These are phyloP conservation scores for Gambusia yucatana DNA, from an alignment of 2,797 vertebrate species.

Conservation along the genomic window DNA sequence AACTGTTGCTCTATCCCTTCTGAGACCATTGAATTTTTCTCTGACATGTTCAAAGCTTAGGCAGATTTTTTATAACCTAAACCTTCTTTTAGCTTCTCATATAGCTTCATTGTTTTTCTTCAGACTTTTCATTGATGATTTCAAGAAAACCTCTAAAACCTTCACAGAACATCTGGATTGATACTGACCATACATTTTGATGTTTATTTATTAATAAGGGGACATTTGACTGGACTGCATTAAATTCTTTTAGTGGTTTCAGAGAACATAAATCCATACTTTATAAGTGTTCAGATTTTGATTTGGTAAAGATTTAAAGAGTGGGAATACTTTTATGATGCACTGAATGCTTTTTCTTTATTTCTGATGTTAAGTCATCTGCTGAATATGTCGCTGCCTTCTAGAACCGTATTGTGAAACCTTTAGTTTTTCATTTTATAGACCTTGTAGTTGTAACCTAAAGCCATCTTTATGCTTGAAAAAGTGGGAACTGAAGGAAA, in stretches of 20 bases:
- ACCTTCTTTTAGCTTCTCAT: not conserved
- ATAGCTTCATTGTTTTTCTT: not conserved
- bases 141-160: not conserved
- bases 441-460: not conserved
- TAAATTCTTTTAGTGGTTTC: not conserved
- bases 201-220: not conserved
- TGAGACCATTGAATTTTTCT: not conserved
- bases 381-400: not conserved
- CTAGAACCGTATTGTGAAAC: not conserved
- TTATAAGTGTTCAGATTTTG: not conserved
- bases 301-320: not conserved
- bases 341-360: not conserved
- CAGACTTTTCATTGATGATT: not conserved
- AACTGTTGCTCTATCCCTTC: not conserved
- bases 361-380: not conserved
- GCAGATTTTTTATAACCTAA: not conserved
- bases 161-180: not conserved
- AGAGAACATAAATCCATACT: not conserved
- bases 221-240: not conserved
- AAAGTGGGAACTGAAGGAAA: not conserved
- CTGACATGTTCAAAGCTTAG: not conserved
- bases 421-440: not conserved
- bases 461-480: not conserved
- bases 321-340: not conserved
- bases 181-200: not conserved